Base-by-base conservation (phyloP, 2,888 invertebrate species). In the Holacanthella duospinosa region DNA sequence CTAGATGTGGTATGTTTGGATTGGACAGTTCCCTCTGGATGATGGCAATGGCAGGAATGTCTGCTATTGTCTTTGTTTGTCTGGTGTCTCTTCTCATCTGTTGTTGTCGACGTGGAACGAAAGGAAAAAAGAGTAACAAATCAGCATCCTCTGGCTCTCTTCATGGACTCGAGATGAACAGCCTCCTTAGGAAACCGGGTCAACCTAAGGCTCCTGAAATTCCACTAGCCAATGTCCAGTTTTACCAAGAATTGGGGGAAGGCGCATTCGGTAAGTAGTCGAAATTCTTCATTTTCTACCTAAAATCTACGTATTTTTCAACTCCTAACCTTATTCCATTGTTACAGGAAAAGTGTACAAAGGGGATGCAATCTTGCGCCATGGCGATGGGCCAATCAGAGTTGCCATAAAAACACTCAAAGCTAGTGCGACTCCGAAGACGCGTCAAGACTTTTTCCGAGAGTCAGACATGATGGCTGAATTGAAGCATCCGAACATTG, bases 391-490 rank as follows among this genome's bases (percentile, higher is more conserved):
- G 28, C 84, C 85, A 63, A 84, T 85, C 65, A 87, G 86, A 77
- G 93, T 95, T 0, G 93, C 94, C 21, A 89, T 96, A 0, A 96
- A 96, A 77, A 93, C 94, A 0, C 78, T 96, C 27, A 93, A 94
- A 77, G 93, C 93, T 76, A 92, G 93, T 77, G 93, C 93, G 0
- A 88, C 88, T 43, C 84, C 88, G 0, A 94, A 94, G 79, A 91
- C 91, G 1, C 88, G 67, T 16, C 67, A 66, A 60, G 95, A 95
- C 77, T 96, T 96, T 77, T 85, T 88, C 75, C 82, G 93, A 62
- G 96, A 97, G 81, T 93, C 93, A 64, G 93, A 93, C 77, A 81
- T 94, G 61, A 93, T 96, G 82, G 90, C 93, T 0, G 93, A 95
- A 77, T 80, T 97, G 65, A 86, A 89, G 67, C 97, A 97, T 80